Conservation (phyloP, 2,113 vertebrate species). For the Castor canadensis region DNA sequence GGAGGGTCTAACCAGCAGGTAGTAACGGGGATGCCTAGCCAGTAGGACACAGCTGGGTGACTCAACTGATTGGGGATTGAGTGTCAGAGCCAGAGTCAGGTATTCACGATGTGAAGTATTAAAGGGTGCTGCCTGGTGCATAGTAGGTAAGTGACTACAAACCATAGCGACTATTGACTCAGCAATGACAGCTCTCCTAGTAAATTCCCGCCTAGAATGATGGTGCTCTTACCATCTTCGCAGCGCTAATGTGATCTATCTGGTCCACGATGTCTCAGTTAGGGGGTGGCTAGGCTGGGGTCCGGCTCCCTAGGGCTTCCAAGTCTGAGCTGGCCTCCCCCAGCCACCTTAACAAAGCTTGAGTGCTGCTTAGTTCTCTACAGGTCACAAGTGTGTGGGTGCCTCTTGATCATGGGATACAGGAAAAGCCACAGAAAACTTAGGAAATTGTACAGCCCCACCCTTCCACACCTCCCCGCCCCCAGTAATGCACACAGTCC, state of each 20-base stretch:
- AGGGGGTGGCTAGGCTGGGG: neutral
- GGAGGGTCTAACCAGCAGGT: neutral
- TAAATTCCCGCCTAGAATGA: neutral
- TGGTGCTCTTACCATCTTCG: neutral
- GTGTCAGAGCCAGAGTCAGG: neutral
- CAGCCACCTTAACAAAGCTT: rapidly evolving
- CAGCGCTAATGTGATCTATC: no score
- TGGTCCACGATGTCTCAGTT: rapidly evolving
- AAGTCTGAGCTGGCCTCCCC: neutral
- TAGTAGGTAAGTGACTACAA: neutral
- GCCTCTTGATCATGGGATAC: neutral
- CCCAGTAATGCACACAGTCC: neutral
- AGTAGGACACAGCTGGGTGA: neutral
- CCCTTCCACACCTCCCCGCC: neutral
- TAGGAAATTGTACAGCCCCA: neutral
- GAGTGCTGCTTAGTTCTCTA: neutral
- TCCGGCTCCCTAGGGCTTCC: no score
- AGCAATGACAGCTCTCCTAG: neutral
- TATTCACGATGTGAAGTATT: neutral
- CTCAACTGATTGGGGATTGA: neutral
- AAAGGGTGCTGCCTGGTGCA: neutral
- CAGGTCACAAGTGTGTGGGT: no score
- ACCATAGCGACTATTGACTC: neutral
- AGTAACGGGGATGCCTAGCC: neutral
- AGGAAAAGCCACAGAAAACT: neutral